Evolutionary conservation across 2,113 vertebrate genomes (phyloP).

Genomic region (Phrynocephalus versicolor): DNA sequence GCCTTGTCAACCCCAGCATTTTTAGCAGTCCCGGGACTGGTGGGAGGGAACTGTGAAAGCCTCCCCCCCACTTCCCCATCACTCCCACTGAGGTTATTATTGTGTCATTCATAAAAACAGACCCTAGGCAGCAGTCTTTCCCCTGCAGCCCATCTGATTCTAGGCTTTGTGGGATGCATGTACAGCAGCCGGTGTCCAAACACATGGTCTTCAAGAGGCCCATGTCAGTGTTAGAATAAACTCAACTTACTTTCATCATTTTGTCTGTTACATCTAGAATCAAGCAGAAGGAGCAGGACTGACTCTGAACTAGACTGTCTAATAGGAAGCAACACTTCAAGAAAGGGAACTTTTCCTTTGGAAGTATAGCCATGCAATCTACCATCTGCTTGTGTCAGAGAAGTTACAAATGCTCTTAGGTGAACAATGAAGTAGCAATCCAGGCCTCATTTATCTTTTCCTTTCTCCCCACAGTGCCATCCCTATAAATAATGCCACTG

Average conservation of each 20-base stretch:
- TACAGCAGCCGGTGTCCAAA: neutral
- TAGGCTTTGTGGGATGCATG: too few relatives aligned
- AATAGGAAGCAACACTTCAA: neutral
- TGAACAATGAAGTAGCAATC: neutral
- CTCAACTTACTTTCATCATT: neutral
- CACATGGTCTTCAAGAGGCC: neutral
- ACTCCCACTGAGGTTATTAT: neutral
- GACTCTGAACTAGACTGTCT: neutral
- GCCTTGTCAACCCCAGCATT: too few relatives aligned
- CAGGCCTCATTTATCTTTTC: neutral
- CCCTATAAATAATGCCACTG: neutral
- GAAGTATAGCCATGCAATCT: neutral
- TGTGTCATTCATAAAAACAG: too few relatives aligned
- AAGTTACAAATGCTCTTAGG: neutral
- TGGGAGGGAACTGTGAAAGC: neutral
- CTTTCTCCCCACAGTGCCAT: neutral
- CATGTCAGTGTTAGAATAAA: too few relatives aligned
- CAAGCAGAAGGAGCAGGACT: neutral
- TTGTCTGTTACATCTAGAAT: neutral
- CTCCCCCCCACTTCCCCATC: neutral
- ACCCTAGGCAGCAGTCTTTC: too few relatives aligned
- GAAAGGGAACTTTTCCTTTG: neutral
- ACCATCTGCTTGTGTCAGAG: neutral
- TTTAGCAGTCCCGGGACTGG: too few relatives aligned
- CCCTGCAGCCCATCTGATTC: too few relatives aligned